Base-by-base conservation (phyloP, 2,888 invertebrate genomes). In the Metallyticus violacea region DNA sequence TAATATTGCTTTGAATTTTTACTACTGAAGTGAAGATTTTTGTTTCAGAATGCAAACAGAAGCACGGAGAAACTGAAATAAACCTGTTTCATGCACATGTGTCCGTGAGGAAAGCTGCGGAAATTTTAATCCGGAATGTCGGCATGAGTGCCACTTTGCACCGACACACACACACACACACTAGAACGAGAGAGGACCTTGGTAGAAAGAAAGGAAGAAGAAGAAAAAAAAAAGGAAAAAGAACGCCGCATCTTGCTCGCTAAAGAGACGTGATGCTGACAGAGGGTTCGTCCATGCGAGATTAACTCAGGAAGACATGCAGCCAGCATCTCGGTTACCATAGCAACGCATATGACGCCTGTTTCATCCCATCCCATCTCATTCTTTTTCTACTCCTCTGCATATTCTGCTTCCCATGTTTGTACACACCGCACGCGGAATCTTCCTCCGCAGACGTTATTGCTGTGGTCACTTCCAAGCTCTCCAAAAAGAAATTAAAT, bases 181-280 rank as follows among this genome's bases (percentile, higher is more conserved):
- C n/a, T n/a, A n/a, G 80, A 81, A 83, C 28, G 86, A 85, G 84
- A 85, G 78, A 85, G n/a, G 78, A 86, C 83, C 83, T 80, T 40
- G 82, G 26, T 85, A 81, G 81, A 62, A 77, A 81, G 76, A 81
- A 27, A 85, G 85, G 25, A 77, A 77, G 40, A 85, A 76, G 79
- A 85, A 86, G 78, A 85, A 26, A 80, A 77, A 85, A 85, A 87
- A 76, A 87, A 85, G 27, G 80, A 85, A 83, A 87, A 79, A 85
- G 77, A 40, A 82, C 79, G 87, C n/a, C n/a, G n/a, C n/a, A n/a
- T n/a, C n/a, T n/a, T n/a, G n/a, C n/a, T n/a, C n/a, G n/a, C n/a
- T n/a, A 86, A 81, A 87, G 82, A 40, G 81, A 81, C 77, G 77
- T 62, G 76, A 77, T 27, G 29, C 28, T n/a, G 77, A 25, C 27